phyloP scores from a whole-genome alignment of 2,113 vertebrate species.

The Antidorcas marsupialis region DNA sequence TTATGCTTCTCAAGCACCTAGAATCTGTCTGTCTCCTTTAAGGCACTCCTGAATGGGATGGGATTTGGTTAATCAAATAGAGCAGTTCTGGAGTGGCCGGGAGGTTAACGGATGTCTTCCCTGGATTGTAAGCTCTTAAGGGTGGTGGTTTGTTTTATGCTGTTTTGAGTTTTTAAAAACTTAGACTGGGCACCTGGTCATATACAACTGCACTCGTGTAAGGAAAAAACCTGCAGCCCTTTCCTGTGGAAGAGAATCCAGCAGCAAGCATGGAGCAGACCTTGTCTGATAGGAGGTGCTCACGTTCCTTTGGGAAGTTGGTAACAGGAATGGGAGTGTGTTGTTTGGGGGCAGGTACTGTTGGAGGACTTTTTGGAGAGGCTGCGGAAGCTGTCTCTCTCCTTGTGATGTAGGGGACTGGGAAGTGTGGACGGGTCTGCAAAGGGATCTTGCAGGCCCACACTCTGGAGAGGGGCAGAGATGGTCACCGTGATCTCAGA shows the following conservation, averaged over 20 bases:
- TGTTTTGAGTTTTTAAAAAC: neutral
- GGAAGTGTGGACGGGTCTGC: neutral
- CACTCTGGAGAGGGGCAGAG: neutral
- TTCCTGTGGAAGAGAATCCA: neutral
- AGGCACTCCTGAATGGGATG: neutral
- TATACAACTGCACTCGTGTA: neutral
- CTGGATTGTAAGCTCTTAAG: neutral
- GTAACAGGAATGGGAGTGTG: neutral
- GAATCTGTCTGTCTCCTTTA: neutral
- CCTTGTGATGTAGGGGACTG: neutral
- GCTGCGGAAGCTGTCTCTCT: neutral
- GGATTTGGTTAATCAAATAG: neutral
- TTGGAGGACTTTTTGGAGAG: neutral
- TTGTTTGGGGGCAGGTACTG: neutral
- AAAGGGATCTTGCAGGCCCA: neutral
- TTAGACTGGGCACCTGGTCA: neutral
- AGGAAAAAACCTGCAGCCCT: neutral
- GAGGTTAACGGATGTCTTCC: neutral
- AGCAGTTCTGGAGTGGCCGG: neutral
- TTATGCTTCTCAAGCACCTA: neutral
- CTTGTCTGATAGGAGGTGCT: neutral
- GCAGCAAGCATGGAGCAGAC: too few relatives aligned
- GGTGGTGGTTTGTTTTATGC: neutral
- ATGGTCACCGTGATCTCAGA: neutral
- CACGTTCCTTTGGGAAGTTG: neutral